These are phyloP conservation scores for Alloscopus bannaensis DNA, from an alignment of 2,888 invertebrate species.

Conservation along the genomic window DNA sequence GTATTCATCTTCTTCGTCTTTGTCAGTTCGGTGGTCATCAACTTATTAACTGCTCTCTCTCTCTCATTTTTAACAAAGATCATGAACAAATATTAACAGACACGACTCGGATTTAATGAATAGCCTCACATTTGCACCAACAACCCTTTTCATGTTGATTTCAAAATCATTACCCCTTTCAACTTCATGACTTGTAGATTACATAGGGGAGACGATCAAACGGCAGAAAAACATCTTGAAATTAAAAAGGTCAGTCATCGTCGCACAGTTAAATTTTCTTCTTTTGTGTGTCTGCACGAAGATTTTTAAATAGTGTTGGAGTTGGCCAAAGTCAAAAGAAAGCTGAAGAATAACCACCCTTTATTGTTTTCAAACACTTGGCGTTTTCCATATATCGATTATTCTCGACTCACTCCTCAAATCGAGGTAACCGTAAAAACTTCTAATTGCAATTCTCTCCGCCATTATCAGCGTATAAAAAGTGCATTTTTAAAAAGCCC, in stretches of 20 bases:
- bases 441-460: constrained; percentile 9
- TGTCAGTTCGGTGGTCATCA: no score
- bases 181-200: constrained; percentile 37
- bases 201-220: neutral
- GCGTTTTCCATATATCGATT: no score
- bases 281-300: no score
- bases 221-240: no score
- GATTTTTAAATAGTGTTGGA: no score
- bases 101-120: constrained; percentile 12
- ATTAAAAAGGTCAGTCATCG: no score
- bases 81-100: constrained; percentile 28
- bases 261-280: no score
- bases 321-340: no score
- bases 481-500: no score
- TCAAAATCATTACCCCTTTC: no score
- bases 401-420: neutral
- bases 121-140: neutral
- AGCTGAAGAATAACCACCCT: constrained; percentile 11
- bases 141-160: neutral
- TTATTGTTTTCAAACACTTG: constrained; percentile 12
- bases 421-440: neutral
- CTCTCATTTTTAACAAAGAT: constrained; percentile 18
- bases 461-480: neutral
- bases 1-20: neutral
- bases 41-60: neutral